Evolutionary conservation across 1,140 invertebrate species (phyloP), one percentile per base, ranked within the genome.

Genomic region (Drosophila orena): DNA sequence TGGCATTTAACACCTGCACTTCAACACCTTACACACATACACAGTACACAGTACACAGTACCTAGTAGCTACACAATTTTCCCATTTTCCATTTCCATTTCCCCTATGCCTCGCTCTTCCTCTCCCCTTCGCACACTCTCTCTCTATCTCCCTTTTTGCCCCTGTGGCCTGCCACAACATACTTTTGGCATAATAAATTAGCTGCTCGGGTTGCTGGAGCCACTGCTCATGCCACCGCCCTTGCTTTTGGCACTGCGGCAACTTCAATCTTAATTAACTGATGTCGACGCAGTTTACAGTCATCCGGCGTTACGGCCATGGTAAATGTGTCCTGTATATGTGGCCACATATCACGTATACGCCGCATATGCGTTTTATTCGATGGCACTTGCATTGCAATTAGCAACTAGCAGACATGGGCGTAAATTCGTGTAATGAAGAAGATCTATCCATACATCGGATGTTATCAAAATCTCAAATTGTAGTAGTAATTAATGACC

Each of bases 201-300:
- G 71, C 66, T 81, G 46, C 52, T 58, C 37, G 57, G 69, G 73
- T 71, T 50, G 74, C 58, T 62, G 60, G 24, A 69, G 44, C 40
- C n/a, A 44, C 42, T 44, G 42, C 40, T 42, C 17, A 10, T 17
- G 40, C 40, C 40, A 42, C 38, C 56, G 47, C 20, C 57, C 38
- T 38, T 49, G 11, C 37, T 47, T 30, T 34, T 54, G 58, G 62
- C 81, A 65, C 69, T 88, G 83, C 75, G 84, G 79, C 79, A 88
- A 79, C 81, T 86, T 86, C 83, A 88, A 86, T 86, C 81, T 88
- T 86, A 86, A 86, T 86, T 86, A 86, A 77, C 83, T 88, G 78
- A 69, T 76, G 74, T 77, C 74, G 73, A 81, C 81, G 81, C 81
- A 88, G 81, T 77, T 85, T 81, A 62, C 81, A 86, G 78, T 81